A percentile compares a stretch with the other conserved stretches of the same genome.
Evolutionary conservation across 2,888 invertebrate genomes (phyloP).

Genomic region (Chalcis sispes): DNA sequence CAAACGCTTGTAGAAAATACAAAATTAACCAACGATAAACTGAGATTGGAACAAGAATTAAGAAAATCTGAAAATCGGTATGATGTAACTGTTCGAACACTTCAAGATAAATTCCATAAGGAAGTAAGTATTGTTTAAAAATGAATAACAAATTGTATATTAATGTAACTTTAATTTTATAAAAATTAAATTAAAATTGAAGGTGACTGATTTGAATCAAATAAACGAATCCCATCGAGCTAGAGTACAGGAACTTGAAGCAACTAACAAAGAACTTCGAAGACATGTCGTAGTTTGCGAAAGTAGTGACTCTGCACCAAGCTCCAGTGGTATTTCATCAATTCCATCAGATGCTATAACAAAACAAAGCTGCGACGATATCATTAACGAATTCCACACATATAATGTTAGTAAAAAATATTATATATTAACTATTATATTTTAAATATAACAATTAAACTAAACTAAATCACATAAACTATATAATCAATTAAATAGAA

Average conservation of each 20-base stretch:
- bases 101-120: conserved; percentile 72
- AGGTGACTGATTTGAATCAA: conserved; percentile 76
- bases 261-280: conserved; percentile 73
- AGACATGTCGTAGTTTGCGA: conserved; percentile 72
- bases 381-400: conserved; percentile 70
- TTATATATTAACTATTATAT: conserved; percentile 26
- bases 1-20: conserved; percentile 86
- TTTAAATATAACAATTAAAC: conserved; percentile 17
- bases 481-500: no score
- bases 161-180: not conserved
- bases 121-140: conserved; percentile 63
- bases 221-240: conserved; percentile 76
- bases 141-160: conserved; percentile 4
- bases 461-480: no score
- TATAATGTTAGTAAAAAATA: conserved; percentile 67
- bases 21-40: conserved; percentile 83
- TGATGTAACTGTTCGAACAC: conserved; percentile 66
- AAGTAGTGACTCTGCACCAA: conserved; percentile 74
- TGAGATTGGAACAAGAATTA: conserved; percentile 82
- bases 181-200: conserved; percentile 34
- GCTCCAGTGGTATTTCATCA: conserved; percentile 74
- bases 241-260: conserved; percentile 75
- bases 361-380: conserved; percentile 70
- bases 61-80: conserved; percentile 75
- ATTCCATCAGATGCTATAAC: conserved; percentile 67